Percentiles rank a stretch among this genome's conserved stretches.
These are phyloP conservation scores for Parascotia fuliginaria DNA, from an alignment of 2,888 invertebrate genomes.

Conservation along the genomic window DNA sequence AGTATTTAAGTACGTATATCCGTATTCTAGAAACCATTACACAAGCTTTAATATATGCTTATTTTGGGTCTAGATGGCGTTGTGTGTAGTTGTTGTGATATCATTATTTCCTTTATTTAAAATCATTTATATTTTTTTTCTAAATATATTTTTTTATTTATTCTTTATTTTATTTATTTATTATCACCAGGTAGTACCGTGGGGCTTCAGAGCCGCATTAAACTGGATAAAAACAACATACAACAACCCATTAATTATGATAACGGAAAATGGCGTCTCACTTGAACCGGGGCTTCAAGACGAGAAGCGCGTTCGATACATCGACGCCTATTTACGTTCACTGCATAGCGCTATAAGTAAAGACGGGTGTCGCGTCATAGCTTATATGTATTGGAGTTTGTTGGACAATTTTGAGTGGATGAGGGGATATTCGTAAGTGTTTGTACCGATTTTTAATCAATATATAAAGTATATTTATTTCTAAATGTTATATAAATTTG, in stretches of 20 bases:
- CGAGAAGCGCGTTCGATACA: constrained; percentile 80
- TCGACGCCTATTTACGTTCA: constrained; percentile 77
- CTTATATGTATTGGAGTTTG: constrained; percentile 92
- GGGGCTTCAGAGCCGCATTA: constrained; percentile 87
- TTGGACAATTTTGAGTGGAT: constrained; percentile 94
- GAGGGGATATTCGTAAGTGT: constrained; percentile 88
- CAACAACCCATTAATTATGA: constrained; percentile 82
- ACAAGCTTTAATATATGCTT: too few relatives aligned
- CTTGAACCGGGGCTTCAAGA: constrained; percentile 74
- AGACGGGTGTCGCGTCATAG: constrained; percentile 86
- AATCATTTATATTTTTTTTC: neutral
- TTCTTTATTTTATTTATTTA: neutral
- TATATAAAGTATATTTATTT: too few relatives aligned
- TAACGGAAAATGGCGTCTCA: constrained; percentile 88
- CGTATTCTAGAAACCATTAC: too few relatives aligned
- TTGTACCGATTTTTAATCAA: neutral
- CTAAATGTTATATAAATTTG: too few relatives aligned
- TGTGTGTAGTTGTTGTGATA: too few relatives aligned
- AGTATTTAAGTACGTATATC: too few relatives aligned
- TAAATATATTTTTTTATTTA: neutral
- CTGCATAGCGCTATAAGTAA: constrained; percentile 77
- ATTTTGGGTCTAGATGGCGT: too few relatives aligned
- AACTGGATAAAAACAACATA: constrained; percentile 87
- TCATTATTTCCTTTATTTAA: too few relatives aligned
- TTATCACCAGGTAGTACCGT: constrained; percentile 84